Conservation (phyloP, 2,888 invertebrate species). For the Synanthedon vespiformis region DNA sequence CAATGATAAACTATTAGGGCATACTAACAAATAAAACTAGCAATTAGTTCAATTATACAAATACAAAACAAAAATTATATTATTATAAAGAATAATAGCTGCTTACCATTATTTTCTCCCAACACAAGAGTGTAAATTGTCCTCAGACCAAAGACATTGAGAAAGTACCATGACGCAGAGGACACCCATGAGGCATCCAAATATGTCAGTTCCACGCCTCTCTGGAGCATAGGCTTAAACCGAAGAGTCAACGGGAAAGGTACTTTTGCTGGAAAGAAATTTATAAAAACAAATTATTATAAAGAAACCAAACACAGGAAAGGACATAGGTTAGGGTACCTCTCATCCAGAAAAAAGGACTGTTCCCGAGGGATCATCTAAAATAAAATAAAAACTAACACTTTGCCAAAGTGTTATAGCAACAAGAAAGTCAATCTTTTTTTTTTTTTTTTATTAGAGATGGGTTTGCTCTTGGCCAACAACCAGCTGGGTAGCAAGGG, state of each 20-base stretch:
- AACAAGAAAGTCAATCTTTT: too few species aligned
- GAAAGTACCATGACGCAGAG: slow-evolving; percentile 99
- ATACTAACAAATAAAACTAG: too few species aligned
- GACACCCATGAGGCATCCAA: slow-evolving; percentile 99
- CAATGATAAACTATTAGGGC: too few species aligned
- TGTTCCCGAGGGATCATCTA: too few species aligned
- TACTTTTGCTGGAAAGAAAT: slow-evolving; percentile 82
- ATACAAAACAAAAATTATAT: background rate
- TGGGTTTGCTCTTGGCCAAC: too few species aligned
- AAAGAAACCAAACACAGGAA: background rate
- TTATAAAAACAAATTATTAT: background rate
- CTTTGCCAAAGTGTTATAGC: too few species aligned
- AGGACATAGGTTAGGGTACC: background rate
- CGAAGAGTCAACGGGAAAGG: slow-evolving; percentile 97
- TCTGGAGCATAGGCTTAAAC: slow-evolving; percentile 99
- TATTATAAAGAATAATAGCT: background rate
- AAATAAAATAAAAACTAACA: too few species aligned
- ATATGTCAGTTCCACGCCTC: slow-evolving; percentile 94
- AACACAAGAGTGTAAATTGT: slow-evolving; percentile 97
- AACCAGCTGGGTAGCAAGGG: too few species aligned
- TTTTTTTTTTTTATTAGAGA: too few species aligned
- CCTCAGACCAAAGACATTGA: slow-evolving; percentile 97
- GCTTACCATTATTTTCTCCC: slow-evolving; percentile 92
- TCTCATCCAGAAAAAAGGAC: too few species aligned
- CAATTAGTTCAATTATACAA: background rate